phyloP scores from a whole-genome alignment of 1,140 invertebrate species.

The Eurosta solidaginis region DNA sequence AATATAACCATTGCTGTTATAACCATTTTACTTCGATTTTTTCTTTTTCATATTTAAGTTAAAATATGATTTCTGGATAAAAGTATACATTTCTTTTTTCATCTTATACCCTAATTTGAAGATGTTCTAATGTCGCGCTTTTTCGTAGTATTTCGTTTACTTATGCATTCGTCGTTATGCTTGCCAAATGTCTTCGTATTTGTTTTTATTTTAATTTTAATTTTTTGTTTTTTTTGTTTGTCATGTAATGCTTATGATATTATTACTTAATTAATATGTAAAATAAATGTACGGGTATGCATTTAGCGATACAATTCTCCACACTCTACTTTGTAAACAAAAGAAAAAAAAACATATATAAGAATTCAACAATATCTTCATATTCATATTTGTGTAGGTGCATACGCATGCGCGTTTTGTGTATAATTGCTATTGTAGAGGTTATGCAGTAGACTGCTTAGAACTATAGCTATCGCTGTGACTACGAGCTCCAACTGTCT shows the following conservation, averaged over 20 bases:
- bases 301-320: background rate
- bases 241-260: conserved; percentile 12
- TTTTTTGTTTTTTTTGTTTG: too few species aligned
- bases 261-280: background rate
- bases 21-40: too few species aligned
- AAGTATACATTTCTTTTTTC: background rate
- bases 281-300: too few species aligned
- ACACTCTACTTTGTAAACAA: background rate
- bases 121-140: background rate
- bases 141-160: background rate
- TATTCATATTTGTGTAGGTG: background rate
- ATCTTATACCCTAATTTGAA: background rate
- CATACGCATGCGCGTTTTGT: background rate
- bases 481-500: conserved; percentile 31
- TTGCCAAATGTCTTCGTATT: background rate
- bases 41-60: background rate
- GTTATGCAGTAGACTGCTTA: background rate
- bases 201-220: too few species aligned
- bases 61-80: too few species aligned
- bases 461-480: background rate
- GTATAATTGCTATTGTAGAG: background rate
- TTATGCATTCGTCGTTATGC: background rate
- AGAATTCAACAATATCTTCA: background rate
- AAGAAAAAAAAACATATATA: too few species aligned
- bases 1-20: background rate